These are phyloP conservation scores for Clusia tigrina DNA, from an alignment of 2,888 invertebrate genomes.

Conservation along the genomic window DNA sequence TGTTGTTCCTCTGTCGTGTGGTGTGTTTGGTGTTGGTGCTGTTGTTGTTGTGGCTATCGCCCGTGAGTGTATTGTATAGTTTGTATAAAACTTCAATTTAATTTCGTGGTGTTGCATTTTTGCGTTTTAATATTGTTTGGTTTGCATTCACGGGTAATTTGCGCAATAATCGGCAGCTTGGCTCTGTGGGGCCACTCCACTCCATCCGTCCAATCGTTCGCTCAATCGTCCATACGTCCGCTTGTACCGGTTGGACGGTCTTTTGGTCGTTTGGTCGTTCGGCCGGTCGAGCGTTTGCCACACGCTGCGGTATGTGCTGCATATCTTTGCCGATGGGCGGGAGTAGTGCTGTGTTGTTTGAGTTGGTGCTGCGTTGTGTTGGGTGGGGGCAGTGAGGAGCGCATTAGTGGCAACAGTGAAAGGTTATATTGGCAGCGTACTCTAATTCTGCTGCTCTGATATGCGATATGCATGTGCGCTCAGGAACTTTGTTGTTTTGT, in stretches of 20 bases:
- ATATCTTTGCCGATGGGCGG: constrained; percentile 7
- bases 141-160: constrained; percentile 23
- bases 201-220: not conserved
- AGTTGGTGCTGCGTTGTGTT: not conserved
- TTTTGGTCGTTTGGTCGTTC: not conserved
- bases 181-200: not conserved
- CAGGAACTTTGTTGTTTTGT: constrained; percentile 16
- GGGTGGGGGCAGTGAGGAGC: constrained; percentile 1
- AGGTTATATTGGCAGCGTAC: constrained; percentile 22
- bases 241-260: too few relatives aligned
- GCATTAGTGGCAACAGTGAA: constrained; percentile 23
- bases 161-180: constrained; percentile 16
- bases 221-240: not conserved
- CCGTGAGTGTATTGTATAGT: not conserved
- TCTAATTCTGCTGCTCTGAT: constrained; percentile 12
- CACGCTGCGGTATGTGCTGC: not conserved
- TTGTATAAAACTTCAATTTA: not conserved
- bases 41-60: constrained; percentile 25
- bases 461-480: not conserved
- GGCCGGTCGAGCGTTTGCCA: not conserved
- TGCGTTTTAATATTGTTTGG: constrained; percentile 11
- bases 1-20: not conserved
- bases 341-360: constrained; percentile 7
- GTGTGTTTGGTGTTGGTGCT: constrained; percentile 17
- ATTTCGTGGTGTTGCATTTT: constrained; percentile 10